Percentiles rank a stretch among this genome's conserved stretches.
These are phyloP conservation scores for Drosophila subpulchrella DNA, from an alignment of 1,140 invertebrate species.

Conservation along the genomic window DNA sequence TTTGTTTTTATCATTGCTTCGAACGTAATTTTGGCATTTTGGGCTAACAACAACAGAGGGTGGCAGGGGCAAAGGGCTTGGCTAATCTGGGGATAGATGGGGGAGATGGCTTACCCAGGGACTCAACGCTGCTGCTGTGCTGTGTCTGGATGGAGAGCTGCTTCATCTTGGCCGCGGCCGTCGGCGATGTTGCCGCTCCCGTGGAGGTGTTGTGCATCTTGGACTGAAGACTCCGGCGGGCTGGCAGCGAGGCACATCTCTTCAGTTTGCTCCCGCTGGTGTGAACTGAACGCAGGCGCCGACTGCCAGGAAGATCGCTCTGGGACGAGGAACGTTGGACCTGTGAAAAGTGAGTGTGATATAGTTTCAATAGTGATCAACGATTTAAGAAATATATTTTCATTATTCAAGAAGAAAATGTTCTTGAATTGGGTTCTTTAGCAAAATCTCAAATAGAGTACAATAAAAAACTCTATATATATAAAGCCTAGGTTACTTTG, in stretches of 20 bases:
- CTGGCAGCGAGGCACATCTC: constrained; percentile 85
- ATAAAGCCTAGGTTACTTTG: too few species aligned
- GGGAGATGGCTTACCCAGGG: constrained; percentile 67
- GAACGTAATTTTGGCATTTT: constrained; percentile 45
- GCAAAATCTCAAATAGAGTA: background rate
- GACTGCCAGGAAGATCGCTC: constrained; percentile 84
- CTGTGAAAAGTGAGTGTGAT: constrained; percentile 5
- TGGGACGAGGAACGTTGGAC: constrained; percentile 86
- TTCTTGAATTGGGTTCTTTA: too few species aligned
- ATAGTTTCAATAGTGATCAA: background rate
- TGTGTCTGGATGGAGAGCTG: constrained; percentile 51
- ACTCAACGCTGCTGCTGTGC: constrained; percentile 75
- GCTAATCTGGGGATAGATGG: background rate
- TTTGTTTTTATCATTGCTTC: constrained; percentile 33
- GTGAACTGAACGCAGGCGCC: constrained; percentile 80
- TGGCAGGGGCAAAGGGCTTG: constrained; percentile 7
- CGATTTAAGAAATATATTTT: too few species aligned
- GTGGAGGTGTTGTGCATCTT: constrained; percentile 45
- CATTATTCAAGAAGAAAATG: too few species aligned
- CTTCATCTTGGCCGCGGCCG: constrained; percentile 32
- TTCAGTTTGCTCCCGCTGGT: constrained; percentile 85
- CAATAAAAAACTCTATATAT: background rate
- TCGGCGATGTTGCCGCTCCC: constrained; percentile 35
- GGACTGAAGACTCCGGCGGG: constrained; percentile 66
- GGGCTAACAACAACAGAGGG: constrained; percentile 38